Percentiles rank a stretch among this genome's conserved stretches.
These are phyloP conservation scores for Aphodius granarius DNA, from an alignment of 2,888 invertebrate genomes.

Conservation along the genomic window DNA sequence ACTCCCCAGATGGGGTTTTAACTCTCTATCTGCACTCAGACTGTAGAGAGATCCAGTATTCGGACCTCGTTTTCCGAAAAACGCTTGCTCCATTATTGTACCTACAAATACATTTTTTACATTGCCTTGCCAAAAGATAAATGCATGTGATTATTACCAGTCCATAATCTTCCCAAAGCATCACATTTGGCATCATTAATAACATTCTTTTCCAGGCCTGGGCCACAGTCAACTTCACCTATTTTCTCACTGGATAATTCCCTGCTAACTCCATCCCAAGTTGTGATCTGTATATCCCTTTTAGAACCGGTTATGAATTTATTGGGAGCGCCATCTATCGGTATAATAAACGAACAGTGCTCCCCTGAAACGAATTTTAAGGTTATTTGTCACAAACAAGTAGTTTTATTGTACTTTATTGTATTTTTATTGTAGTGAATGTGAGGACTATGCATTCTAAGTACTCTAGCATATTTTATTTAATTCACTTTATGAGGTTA, in stretches of 20 bases:
- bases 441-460: too few species aligned
- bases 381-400: background rate
- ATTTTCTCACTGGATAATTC: conserved; percentile 56
- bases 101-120: conserved; percentile 20
- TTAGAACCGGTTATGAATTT: conserved; percentile 65
- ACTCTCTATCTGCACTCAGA: background rate
- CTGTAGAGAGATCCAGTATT: conserved; percentile 26
- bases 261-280: conserved; percentile 63
- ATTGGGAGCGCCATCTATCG: conserved; percentile 60
- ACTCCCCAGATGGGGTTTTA: conserved; percentile 40
- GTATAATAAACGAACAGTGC: conserved; percentile 59
- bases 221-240: conserved; percentile 62
- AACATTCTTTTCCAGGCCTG: conserved; percentile 49
- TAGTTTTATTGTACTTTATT: too few species aligned
- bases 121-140: too few species aligned
- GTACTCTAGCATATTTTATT: too few species aligned
- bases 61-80: conserved; percentile 13
- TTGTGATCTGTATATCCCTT: conserved; percentile 59
- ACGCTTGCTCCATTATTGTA: conserved; percentile 28
- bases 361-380: conserved; percentile 25
- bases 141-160: too few species aligned
- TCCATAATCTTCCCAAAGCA: conserved; percentile 71
- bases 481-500: background rate
- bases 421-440: too few species aligned
- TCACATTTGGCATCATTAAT: conserved; percentile 79